Evolutionary conservation across 2,797 vertebrate genomes (phyloP).

Genomic region (Enteromius mattozi): DNA sequence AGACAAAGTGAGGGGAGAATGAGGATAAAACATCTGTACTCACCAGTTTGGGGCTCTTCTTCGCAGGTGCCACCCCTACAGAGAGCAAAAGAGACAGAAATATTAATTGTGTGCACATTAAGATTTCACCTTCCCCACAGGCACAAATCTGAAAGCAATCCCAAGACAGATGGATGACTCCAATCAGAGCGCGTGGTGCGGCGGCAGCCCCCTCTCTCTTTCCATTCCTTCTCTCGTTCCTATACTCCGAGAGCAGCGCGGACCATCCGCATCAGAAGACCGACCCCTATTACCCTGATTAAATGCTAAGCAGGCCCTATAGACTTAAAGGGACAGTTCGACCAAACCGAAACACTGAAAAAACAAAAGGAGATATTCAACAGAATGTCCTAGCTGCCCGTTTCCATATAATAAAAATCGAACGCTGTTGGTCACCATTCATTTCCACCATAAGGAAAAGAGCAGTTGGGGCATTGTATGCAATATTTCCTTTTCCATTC

Average conservation of each 20-base stretch:
- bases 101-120: slow-evolving; percentile 74
- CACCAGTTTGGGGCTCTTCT: slow-evolving; percentile 99
- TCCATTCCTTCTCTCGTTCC: slow-evolving; percentile 43
- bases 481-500: background rate
- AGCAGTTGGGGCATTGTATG: background rate
- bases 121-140: slow-evolving; percentile 77
- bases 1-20: background rate
- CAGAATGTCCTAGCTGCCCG: background rate
- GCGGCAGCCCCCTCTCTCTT: slow-evolving; percentile 65
- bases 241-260: slow-evolving; percentile 66
- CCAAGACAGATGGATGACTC: slow-evolving; percentile 77
- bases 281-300: slow-evolving; percentile 10
- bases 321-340: slow-evolving; percentile 14
- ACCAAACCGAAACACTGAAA: background rate
- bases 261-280: slow-evolving; percentile 26
- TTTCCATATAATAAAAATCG: background rate
- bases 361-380: slow-evolving; percentile 4
- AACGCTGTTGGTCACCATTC: background rate
- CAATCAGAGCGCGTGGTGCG: slow-evolving; percentile 60
- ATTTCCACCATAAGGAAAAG: background rate
- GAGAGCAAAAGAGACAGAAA: slow-evolving; percentile 46
- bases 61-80: slow-evolving; percentile 94
- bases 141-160: slow-evolving; percentile 62
- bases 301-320: slow-evolving; percentile 1
- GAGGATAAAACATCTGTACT: slow-evolving; percentile 72